A percentile compares a stretch with the other conserved stretches of the same genome.
These are phyloP conservation scores for Columba livia DNA, from an alignment of 2,113 vertebrate genomes.

Conservation along the genomic window DNA sequence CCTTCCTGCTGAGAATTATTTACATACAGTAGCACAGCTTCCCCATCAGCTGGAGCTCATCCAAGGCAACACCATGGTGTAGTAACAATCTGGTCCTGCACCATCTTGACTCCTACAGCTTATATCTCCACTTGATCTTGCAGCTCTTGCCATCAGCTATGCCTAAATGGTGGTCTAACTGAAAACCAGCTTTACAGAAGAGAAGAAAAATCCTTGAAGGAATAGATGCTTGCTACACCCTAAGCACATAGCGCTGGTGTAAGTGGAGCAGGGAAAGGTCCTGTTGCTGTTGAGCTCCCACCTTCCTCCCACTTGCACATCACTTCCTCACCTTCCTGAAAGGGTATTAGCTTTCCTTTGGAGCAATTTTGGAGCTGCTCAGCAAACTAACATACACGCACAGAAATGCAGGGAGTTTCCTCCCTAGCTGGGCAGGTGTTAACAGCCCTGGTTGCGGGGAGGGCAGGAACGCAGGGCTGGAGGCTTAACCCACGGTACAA, in stretches of 20 bases:
- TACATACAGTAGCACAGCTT: background rate
- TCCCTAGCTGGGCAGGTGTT: accelerated
- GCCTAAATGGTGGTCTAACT: background rate
- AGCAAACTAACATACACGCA: background rate
- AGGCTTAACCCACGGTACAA: background rate
- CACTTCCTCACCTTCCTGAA: too few relatives aligned
- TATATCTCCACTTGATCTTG: accelerated
- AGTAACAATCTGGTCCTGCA: background rate
- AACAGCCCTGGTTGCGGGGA: background rate
- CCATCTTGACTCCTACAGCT: background rate
- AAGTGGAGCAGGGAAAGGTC: background rate
- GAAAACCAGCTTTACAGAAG: background rate
- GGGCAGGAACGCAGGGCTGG: accelerated
- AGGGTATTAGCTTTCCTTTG: background rate
- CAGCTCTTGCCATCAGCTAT: background rate
- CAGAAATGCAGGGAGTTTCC: background rate
- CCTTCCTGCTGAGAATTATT: background rate
- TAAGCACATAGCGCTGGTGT: accelerated
- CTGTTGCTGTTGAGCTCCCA: background rate
- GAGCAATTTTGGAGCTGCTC: background rate
- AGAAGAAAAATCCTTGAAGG: background rate
- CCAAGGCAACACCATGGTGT: background rate
- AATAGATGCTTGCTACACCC: background rate
- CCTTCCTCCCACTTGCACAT: background rate
- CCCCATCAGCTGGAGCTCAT: background rate